Evolutionary conservation across 2,797 vertebrate genomes (phyloP), one percentile per base, ranked within the genome.

Genomic region (Peromyscus nudipes): DNA sequence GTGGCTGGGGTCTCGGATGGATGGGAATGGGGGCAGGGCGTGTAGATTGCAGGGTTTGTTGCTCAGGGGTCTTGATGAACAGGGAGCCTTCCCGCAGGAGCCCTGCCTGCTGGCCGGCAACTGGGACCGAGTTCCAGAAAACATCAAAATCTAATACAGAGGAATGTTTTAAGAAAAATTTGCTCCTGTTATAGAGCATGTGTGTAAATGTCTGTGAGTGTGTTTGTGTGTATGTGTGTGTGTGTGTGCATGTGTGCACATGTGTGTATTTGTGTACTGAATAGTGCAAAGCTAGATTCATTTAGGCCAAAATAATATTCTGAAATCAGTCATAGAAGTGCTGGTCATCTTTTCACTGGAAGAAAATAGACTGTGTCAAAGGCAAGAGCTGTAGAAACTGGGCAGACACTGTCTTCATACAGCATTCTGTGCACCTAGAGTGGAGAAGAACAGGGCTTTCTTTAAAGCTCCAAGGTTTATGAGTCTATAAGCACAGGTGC

Each of bases 401-500:
- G 19, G 9, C 29, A 0, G 40, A 17, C 31, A 43, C 17, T 23
- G 14, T 43, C 13, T 10, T 16, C 3, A 76, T 9, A 49, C 4
- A 62, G 40, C 4, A 11, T 13, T 31, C 0, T 4, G 46, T 19
- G 34, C 8, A 11, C 86, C n/a, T 4, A 25, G 14, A 13, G 0
- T 14, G 52, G 40, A 85, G n/a, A 84, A 27, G 17, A 37, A 19
- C 2, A 2, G 21, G 43, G 6, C 23, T 67, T 12, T 40, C n/a
- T 37, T 2, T 11, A 64, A 88, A 95, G 11, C 55, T 62, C 71
- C 34, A 49, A 77, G 34, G 23, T 40, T 89, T 69, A 67, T 31
- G 80, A 85, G 31, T 34, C 64, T 16, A 12, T 80, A 65, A 57
- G 4, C 43, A 9, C 2, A 49, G 29, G 23, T 96, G 81, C 85